Conservation (phyloP, 1,140 invertebrate genomes). For the Telenomus remus region DNA sequence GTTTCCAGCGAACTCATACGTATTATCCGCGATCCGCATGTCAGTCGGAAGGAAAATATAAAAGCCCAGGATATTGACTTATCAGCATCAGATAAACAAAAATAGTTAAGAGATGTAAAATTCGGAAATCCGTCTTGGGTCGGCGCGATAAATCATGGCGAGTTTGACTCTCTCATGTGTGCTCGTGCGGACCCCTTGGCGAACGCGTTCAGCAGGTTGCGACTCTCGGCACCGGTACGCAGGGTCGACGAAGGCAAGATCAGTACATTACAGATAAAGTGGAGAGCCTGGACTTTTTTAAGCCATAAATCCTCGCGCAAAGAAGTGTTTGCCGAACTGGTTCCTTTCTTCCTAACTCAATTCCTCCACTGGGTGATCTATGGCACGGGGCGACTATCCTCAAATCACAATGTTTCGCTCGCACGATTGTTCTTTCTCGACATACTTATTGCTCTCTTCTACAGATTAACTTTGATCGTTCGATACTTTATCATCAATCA, state of each 20-base stretch:
- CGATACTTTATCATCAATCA: neutral
- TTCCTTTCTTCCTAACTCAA: conserved; percentile 76
- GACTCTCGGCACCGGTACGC: conserved; percentile 59
- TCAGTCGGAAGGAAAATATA: conserved; percentile 16
- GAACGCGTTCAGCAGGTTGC: conserved; percentile 59
- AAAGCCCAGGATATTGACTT: conserved; percentile 25
- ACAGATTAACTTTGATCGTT: neutral
- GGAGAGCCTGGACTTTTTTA: conserved; percentile 75
- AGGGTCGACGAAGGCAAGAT: conserved; percentile 71
- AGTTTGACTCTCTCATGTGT: conserved; percentile 33
- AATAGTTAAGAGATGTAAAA: conserved; percentile 47
- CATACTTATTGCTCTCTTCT: conserved; percentile 13
- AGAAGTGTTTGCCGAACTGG: conserved; percentile 76
- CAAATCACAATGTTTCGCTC: conserved; percentile 67
- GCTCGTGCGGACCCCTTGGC: conserved; percentile 51
- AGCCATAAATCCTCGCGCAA: conserved; percentile 71
- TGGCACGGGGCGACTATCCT: conserved; percentile 62
- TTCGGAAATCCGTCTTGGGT: conserved; percentile 43
- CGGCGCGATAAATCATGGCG: conserved; percentile 69
- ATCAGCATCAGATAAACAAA: conserved; percentile 50
- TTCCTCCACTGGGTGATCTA: conserved; percentile 73
- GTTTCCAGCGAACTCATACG: conserved; percentile 7
- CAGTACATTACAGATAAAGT: conserved; percentile 76
- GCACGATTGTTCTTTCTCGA: conserved; percentile 28
- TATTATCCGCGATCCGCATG: conserved; percentile 24